Evolutionary conservation across 2,113 vertebrate genomes (phyloP).

Genomic region (Pluvianellus socialis): DNA sequence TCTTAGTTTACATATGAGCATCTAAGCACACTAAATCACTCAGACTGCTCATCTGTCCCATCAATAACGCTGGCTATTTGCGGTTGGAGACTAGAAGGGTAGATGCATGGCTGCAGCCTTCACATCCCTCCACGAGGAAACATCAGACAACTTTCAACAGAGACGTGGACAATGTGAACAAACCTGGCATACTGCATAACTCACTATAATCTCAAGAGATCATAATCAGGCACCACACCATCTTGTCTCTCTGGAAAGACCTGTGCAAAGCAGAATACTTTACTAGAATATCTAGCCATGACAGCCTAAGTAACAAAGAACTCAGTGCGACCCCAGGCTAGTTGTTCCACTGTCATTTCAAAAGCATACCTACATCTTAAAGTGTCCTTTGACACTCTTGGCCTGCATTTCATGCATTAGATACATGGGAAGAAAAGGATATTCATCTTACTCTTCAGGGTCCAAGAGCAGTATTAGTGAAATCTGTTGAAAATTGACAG

Average conservation of each 20-base stretch:
- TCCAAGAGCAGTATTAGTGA: background rate
- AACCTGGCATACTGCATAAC: background rate
- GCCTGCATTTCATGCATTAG: background rate
- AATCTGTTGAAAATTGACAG: background rate
- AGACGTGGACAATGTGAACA: background rate
- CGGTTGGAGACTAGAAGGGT: background rate
- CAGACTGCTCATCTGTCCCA: background rate
- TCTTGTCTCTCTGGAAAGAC: background rate
- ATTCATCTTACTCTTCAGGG: background rate
- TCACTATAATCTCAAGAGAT: background rate
- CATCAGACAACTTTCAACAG: background rate
- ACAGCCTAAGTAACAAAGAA: background rate
- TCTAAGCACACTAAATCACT: background rate
- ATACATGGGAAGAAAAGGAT: background rate
- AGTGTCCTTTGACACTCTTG: background rate
- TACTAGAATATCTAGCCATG: background rate
- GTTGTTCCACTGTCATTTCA: background rate
- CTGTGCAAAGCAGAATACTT: background rate
- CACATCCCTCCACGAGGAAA: background rate
- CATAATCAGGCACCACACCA: background rate
- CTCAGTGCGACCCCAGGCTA: fast-evolving
- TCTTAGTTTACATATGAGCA: background rate
- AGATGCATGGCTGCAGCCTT: fast-evolving
- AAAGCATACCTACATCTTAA: background rate
- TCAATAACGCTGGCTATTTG: background rate